Evolutionary conservation across 2,113 vertebrate genomes (phyloP).

Genomic region (Phoenicopterus ruber): DNA sequence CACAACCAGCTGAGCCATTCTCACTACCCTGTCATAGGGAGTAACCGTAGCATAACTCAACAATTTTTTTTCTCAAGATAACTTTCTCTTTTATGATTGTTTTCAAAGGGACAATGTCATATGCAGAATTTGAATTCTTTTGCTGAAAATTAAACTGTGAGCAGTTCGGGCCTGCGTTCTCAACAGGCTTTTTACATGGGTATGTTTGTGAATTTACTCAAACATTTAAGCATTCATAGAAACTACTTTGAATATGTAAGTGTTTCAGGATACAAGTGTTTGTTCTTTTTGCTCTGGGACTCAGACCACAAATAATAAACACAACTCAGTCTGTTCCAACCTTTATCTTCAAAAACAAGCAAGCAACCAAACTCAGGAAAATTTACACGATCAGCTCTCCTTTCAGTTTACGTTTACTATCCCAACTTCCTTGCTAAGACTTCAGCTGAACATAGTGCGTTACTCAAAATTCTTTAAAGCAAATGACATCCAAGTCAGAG

Average conservation of each 20-base stretch:
- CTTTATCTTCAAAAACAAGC: slow-evolving; percentile 38
- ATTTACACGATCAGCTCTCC: neutral
- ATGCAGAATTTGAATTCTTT: neutral
- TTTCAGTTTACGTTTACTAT: neutral
- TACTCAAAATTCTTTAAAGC: neutral
- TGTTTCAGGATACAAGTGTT: neutral
- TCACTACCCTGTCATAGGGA: accelerated
- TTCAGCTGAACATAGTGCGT: neutral
- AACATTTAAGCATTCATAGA: neutral
- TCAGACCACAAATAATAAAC: slow-evolving; percentile 10
- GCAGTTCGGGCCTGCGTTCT: neutral
- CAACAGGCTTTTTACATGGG: neutral
- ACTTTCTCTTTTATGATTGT: neutral
- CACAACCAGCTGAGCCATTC: neutral
- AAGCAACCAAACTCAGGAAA: slow-evolving; percentile 16
- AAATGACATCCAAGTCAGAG: neutral
- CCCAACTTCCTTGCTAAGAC: neutral
- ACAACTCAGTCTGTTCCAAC: slow-evolving; percentile 23
- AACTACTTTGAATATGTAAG: neutral
- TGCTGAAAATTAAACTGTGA: neutral
- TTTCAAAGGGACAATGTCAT: neutral
- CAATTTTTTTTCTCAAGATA: neutral
- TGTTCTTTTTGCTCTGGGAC: neutral
- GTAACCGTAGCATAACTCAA: accelerated
- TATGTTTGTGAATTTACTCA: neutral